Evolutionary conservation across 2,888 invertebrate species (phyloP).

Genomic region (Monopis laevigella): DNA sequence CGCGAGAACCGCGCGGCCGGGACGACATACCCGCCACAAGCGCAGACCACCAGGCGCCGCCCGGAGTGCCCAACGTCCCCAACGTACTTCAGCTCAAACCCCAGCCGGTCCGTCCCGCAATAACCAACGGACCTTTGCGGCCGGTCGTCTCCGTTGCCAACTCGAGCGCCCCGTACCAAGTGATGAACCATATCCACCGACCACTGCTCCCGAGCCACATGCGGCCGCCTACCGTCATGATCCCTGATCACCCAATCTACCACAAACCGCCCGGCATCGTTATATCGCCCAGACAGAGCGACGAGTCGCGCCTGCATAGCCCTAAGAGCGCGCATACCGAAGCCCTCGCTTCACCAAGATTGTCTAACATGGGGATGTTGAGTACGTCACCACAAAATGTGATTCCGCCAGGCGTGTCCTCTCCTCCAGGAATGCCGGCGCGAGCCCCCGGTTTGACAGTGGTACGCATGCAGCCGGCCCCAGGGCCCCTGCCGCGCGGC

Average conservation of each 20-base stretch:
- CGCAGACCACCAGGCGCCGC: too few species aligned
- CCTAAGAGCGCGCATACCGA: conserved; percentile 51
- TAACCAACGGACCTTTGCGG: too few species aligned
- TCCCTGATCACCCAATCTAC: conserved; percentile 66
- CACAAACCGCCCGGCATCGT: conserved; percentile 55
- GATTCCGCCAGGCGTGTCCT: conserved; percentile 39
- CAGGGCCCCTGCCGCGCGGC: conserved; percentile 46
- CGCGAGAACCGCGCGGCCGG: conserved; percentile 45
- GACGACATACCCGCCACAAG: too few species aligned
- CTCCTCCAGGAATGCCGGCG: conserved; percentile 48
- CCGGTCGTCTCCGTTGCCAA: too few species aligned
- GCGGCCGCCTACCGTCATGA: conserved; percentile 73
- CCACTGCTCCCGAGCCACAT: conserved; percentile 50
- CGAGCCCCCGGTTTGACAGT: conserved; percentile 58
- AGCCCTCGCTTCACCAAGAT: conserved; percentile 42
- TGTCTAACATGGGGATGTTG: conserved; percentile 49
- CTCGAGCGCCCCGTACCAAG: conserved; percentile 50
- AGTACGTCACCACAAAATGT: conserved; percentile 44
- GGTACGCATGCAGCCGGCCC: conserved; percentile 57
- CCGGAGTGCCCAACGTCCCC: too few species aligned
- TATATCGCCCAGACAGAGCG: conserved; percentile 49
- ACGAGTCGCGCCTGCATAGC: conserved; percentile 47
- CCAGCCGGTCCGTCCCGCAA: too few species aligned
- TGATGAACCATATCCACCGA: conserved; percentile 50
- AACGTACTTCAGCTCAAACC: too few species aligned